Evolutionary conservation across 2,888 invertebrate species (phyloP), one percentile per base, ranked within the genome.

Genomic region (Caenorhabditis angaria): DNA sequence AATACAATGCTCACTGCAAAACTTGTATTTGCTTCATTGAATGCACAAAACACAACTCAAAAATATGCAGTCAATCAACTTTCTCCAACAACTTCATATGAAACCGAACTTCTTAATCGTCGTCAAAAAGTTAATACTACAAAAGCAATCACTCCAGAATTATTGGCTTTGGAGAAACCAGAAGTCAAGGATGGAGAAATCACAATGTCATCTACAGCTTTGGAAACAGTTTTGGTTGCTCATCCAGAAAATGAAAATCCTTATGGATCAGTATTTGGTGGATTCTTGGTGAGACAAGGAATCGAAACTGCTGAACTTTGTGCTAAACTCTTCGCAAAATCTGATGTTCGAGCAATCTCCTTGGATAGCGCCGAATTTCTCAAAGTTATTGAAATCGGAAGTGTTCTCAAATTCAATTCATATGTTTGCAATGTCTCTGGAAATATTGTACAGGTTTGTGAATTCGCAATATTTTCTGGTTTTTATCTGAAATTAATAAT

Each of bases 171-270:
- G 27, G 54, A 65, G 6, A 51, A 63, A 27, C 70, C 65, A 53
- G 22, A 35, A 28, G 22, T 70, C 6, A 8, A 63, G 47, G 56
- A 41, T 24, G 22, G 25, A 27, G 28, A 41, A 47, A 47, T 56
- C 56, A 10, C 50, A 63, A 56, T 63, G 63, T 47, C 55, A 2
- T 50, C 70, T 1, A 70, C 70, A 14, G 27, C 20, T 4, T 57
- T 66, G 3, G 60, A 62, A 24, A 65, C 65, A 22, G 59, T 50
- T 2, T 55, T 54, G 1, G 41, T 62, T n/a, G 62, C 66, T 4
- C 63, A 72, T 8, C 73, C 68, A 56, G 73, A 73, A 28, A 62
- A 72, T 54, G 65, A 74, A 35, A 74, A 70, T 47, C 69, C 74
- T 25, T 74, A 74, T 25, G 74, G 74, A 41, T 59, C 63, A 6